phyloP scores from a whole-genome alignment of 2,888 invertebrate genomes.

The Barypeithes pellucidus region DNA sequence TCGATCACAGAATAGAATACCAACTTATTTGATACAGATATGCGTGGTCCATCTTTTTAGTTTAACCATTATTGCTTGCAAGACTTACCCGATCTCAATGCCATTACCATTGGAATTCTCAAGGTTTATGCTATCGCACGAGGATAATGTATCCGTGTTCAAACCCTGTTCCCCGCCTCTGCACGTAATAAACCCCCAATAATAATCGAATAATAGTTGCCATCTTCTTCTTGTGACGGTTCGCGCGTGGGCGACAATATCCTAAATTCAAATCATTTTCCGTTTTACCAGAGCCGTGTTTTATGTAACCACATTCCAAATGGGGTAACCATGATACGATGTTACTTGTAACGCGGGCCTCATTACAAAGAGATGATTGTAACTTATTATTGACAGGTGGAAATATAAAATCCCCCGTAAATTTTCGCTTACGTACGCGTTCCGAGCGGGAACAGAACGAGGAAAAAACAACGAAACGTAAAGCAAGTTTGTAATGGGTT shows the following conservation, averaged over 20 bases:
- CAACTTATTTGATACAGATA: too few species aligned
- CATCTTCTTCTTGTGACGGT: conserved; percentile 43
- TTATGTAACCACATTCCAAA: conserved; percentile 53
- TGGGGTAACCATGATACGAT: conserved; percentile 49
- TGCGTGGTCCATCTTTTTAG: too few species aligned
- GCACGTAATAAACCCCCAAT: conserved; percentile 49
- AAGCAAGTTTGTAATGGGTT: background rate
- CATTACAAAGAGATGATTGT: conserved; percentile 54
- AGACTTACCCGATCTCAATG: background rate
- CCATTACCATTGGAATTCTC: background rate
- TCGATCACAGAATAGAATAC: too few species aligned
- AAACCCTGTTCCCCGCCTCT: conserved; percentile 47
- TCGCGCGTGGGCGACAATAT: conserved; percentile 44
- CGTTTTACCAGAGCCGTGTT: conserved; percentile 46
- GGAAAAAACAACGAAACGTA: conserved; percentile 29
- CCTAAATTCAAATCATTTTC: conserved; percentile 49
- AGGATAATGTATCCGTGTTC: conserved; percentile 8
- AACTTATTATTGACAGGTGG: conserved; percentile 53
- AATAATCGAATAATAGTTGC: conserved; percentile 49
- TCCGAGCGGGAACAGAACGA: background rate
- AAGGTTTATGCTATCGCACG: background rate
- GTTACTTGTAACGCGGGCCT: conserved; percentile 52
- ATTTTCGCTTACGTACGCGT: conserved; percentile 46
- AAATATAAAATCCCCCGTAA: conserved; percentile 53
- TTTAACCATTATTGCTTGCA: too few species aligned